A percentile compares a stretch with the other conserved stretches of the same genome.
Conservation (phyloP, 2,797 vertebrate genomes). For the Mus caroli region DNA sequence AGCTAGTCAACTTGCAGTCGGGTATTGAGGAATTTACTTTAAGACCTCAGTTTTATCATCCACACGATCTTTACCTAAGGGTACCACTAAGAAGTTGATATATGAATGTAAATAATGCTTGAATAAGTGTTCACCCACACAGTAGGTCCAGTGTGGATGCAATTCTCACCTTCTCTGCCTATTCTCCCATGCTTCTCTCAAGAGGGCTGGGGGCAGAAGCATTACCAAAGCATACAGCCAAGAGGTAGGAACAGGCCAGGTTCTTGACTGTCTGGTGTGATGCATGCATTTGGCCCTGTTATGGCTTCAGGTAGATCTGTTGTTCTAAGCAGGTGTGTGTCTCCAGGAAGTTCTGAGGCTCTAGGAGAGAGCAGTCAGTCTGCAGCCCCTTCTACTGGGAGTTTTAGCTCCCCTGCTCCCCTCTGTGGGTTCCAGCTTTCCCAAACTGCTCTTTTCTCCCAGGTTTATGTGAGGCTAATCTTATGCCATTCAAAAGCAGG, state of each 20-base stretch:
- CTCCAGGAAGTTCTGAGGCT: neutral
- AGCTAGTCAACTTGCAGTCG: neutral
- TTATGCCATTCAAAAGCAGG: neutral
- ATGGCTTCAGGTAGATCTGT: fast-evolving
- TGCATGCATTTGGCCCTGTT: neutral
- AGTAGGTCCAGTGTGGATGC: neutral
- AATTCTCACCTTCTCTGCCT: neutral
- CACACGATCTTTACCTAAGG: neutral
- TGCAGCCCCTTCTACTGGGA: neutral
- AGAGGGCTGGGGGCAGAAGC: neutral
- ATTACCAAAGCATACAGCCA: neutral
- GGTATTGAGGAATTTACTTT: neutral
- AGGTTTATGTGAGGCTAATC: neutral
- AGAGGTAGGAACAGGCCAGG: neutral
- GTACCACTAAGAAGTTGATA: neutral
- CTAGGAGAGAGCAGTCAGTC: neutral
- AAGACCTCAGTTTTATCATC: neutral
- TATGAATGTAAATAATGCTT: neutral
- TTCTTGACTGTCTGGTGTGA: neutral
- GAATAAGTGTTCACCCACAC: neutral
- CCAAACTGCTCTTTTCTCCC: neutral
- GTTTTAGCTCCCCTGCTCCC: neutral
- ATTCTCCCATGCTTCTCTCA: neutral
- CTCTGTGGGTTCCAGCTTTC: neutral
- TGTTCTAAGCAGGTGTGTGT: fast-evolving